A percentile compares a stretch with the other conserved stretches of the same genome.
These are phyloP conservation scores for Premnoplex brunnescens DNA, from an alignment of 2,797 vertebrate species.

Conservation along the genomic window DNA sequence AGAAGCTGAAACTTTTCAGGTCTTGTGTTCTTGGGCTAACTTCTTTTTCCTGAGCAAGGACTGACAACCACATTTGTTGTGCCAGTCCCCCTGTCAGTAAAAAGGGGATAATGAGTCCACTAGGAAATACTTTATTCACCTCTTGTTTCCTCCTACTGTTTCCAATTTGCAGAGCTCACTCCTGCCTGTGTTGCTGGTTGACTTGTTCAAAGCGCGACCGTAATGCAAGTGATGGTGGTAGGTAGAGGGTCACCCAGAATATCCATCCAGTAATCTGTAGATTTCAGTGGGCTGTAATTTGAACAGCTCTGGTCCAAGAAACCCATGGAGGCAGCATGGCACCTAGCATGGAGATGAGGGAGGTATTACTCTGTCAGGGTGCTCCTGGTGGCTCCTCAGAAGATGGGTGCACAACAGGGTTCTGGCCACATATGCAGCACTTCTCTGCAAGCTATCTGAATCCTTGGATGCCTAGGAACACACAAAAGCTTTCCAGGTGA, in stretches of 20 bases:
- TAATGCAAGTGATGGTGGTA: not conserved
- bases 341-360: fast-evolving
- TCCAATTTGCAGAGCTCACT: not conserved
- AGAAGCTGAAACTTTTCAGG: not conserved
- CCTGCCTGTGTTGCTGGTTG: not conserved
- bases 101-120: not conserved
- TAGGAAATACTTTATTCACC: not conserved
- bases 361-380: not conserved
- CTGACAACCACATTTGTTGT: not conserved
- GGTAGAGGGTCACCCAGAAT: not conserved
- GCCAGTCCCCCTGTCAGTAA: not conserved
- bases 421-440: not conserved
- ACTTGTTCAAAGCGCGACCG: not conserved
- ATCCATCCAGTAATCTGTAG: not conserved
- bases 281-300: not conserved
- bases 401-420: not conserved
- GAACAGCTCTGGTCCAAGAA: not conserved
- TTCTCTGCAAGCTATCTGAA: not conserved
- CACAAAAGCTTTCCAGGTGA: not conserved
- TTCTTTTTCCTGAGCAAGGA: not conserved
- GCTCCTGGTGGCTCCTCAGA: not conserved
- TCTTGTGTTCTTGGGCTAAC: not conserved
- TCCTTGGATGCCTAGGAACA: not conserved
- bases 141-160: not conserved
- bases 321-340: not conserved